Base-by-base conservation (phyloP, 2,113 vertebrate species). In the Peromyscus maniculatus region DNA sequence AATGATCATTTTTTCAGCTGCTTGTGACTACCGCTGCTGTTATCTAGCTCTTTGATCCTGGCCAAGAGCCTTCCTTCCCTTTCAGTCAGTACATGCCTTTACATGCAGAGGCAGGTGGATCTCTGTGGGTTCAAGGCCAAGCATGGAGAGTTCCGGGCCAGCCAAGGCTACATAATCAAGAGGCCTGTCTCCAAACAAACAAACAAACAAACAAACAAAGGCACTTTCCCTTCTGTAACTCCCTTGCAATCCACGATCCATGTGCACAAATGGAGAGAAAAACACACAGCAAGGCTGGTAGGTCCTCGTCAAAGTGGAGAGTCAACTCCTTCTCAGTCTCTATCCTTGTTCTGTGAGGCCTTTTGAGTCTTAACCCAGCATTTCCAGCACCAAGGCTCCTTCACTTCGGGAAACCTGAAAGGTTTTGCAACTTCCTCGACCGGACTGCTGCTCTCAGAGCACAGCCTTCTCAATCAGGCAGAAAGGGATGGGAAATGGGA, bases 291-390 rank as follows among this genome's bases (percentile, higher is more conserved):
- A 86, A 83, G 55, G 22, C 69, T 62, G 22, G 46, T 36, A 77
- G 43, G 46, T n/a, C 28, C 43, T 33, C 46, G 26, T 22, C 17
- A 82, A 91, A 89, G 66, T 39, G 67, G 90, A 92, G 71, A 92
- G 7, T 39, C 21, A 84, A 49, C 16, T 89, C 59, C 15, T 78
- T 87, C 80, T 87, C n/a, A 11, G 12, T 62, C 22, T 77, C 59
- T 78, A 26, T 62, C 11, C 95, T 46, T 92, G 89, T 90, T 90
- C 90, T 66, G 71, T 8, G 13, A 96, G 62, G 67, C 26, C 4
- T n/a, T 92, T 91, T 22, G 17, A 88, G 92, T 33, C 33, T 26
- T 94, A 91, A 92, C 7, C 17, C 49, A 94, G 74, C 66, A 77
- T 89, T 55, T 33, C 36, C 43, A 90, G 59, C 22, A 91, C 22